These are phyloP conservation scores for Lasioglossum leucozonium DNA, from an alignment of 2,888 invertebrate genomes.

Conservation along the genomic window DNA sequence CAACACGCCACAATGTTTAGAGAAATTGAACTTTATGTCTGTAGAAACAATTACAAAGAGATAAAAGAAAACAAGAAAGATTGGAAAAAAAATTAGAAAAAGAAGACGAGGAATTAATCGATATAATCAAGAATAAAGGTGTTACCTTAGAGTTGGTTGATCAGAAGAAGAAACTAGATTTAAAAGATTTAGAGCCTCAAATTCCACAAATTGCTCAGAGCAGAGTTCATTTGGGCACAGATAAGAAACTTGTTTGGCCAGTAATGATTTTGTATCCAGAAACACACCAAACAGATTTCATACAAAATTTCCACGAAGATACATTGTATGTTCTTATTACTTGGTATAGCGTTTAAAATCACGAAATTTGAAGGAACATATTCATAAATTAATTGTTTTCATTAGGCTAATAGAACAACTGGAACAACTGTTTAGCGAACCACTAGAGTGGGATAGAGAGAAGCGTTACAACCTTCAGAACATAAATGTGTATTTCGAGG, in stretches of 20 bases:
- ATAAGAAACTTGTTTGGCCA: constrained; percentile 92
- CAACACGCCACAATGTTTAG: neutral
- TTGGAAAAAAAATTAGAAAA: constrained; percentile 84
- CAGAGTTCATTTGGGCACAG: constrained; percentile 88
- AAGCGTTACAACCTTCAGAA: constrained; percentile 87
- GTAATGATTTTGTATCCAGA: constrained; percentile 96
- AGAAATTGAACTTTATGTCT: constrained; percentile 14
- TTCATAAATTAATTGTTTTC: constrained; percentile 39
- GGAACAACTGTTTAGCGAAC: constrained; percentile 89
- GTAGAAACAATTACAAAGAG: constrained; percentile 86
- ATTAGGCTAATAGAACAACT: constrained; percentile 87
- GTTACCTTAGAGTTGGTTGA: constrained; percentile 85
- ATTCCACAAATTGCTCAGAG: constrained; percentile 88
- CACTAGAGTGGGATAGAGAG: constrained; percentile 90
- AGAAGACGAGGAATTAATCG: constrained; percentile 84
- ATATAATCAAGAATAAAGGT: constrained; percentile 84
- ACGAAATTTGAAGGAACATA: constrained; percentile 27
- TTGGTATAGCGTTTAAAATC: constrained; percentile 24
- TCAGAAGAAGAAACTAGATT: constrained; percentile 83
- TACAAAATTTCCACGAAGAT: constrained; percentile 92
- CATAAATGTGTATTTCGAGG: constrained; percentile 91
- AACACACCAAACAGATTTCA: constrained; percentile 93
- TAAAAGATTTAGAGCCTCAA: constrained; percentile 87
- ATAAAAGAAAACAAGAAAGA: constrained; percentile 86
- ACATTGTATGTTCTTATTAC: constrained; percentile 85